These are phyloP conservation scores for Tetranychus truncatus DNA, from an alignment of 2,888 invertebrate genomes.

Conservation along the genomic window DNA sequence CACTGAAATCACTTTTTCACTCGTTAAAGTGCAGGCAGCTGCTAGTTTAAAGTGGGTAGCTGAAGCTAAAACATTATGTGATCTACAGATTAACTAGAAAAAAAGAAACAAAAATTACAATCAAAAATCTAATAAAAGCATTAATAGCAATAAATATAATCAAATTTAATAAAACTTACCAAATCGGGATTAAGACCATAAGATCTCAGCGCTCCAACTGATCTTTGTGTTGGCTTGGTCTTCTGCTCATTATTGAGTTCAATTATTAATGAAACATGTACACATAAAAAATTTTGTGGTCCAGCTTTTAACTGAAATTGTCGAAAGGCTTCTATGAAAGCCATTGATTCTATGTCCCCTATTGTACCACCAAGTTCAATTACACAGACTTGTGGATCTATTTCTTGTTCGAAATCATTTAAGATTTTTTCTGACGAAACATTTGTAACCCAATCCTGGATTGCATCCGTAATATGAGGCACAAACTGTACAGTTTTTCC, in stretches of 20 bases:
- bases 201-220: conserved; percentile 76
- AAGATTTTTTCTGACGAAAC: conserved; percentile 71
- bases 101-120: too few relatives aligned
- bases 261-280: conserved; percentile 90
- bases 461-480: conserved; percentile 92
- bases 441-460: conserved; percentile 92
- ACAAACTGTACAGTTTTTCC: conserved; percentile 99
- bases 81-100: conserved; percentile 59
- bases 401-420: conserved; percentile 35
- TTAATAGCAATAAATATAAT: too few relatives aligned
- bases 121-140: too few relatives aligned
- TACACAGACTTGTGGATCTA: conserved; percentile 46
- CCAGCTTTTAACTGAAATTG: conserved; percentile 90
- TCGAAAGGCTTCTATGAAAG: conserved; percentile 92
- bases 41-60: conserved; percentile 80
- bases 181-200: conserved; percentile 85
- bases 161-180: too few relatives aligned
- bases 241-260: conserved; percentile 88
- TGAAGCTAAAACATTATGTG: conserved; percentile 63
- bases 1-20: conserved; percentile 75
- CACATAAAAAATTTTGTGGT: conserved; percentile 79
- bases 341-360: conserved; percentile 98
- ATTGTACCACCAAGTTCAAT: conserved; percentile 79
- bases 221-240: conserved; percentile 95
- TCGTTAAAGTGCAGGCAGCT: conserved; percentile 55